Base-by-base conservation (phyloP, 2,797 vertebrate genomes). In the Sphenodon punctatus region DNA sequence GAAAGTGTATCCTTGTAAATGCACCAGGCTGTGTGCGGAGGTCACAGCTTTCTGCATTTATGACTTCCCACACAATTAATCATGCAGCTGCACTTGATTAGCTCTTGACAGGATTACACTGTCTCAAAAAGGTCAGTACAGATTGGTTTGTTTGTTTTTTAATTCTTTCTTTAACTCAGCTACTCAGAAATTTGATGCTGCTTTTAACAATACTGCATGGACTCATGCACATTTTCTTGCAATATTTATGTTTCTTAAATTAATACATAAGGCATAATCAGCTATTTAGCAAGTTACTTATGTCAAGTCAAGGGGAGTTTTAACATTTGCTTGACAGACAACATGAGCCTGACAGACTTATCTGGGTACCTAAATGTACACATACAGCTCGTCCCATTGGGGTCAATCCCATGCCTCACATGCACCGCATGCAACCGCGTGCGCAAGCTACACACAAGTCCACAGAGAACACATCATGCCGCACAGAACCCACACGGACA, bases 21-120 rank as follows among this genome's bases (percentile, higher is more conserved):
- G 53, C 59, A 39, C 58, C 74, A 48, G 84, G 66, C 71, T 87
- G 58, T 41, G 13, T 66, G 45, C 0, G 30, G 25, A 72, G 71
- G 87, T 78, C 86, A 87, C 77, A 82, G 51, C 74, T 64, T 60
- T 92, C 73, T 71, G 27, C 70, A 76, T 84, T 88, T 81, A 51
- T 59, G 88, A 84, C 70, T 69, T 69, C 64, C 70, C 76, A 87
- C n/a, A 85, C 67, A 85, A 82, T 81, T 84, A 86, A 88, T 70
- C 85, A 83, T 45, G 38, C 58, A 80, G 81, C 80, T 89, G 88
- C 43, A 88, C 70, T 85, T 92, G 88, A 74, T 86, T 85, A 88
- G 67, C 48, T 88, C 87, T 69, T 78, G 63, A 85, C 70, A 84
- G 79, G 75, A 85, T 34, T 68, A 23, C 30, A 81, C 79, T 45